Base-by-base conservation (phyloP, 1,140 invertebrate genomes). In the Hylaeus anthracinus region DNA sequence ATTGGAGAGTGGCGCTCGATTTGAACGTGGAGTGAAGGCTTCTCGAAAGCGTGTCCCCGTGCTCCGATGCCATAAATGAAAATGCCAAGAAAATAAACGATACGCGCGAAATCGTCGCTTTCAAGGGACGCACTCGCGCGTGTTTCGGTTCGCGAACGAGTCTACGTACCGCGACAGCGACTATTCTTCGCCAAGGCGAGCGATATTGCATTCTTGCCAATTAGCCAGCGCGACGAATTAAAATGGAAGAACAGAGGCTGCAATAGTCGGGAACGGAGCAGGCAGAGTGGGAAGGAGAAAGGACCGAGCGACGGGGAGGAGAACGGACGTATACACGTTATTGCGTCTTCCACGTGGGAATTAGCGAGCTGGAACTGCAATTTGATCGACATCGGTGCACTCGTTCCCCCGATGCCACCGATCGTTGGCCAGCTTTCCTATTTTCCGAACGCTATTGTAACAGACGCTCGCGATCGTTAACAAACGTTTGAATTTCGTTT, bases 151-250 rank as follows among this genome's bases (percentile, higher is more conserved):
- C 14, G 55, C 55, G 10, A 58, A 58, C 56, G 15, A 58, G 12
- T 58, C 5, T 51, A 64, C 60, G 39, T 70, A 45, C 43, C 70
- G 55, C 56, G 53, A n/a, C n/a, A 53, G 15, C 12, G 39, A 45
- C 58, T 74, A 76, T 64, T 69, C 73, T 26, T 58, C 37, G 63
- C 64, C 12, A 43, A 51, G 5, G 58, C 37, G 58, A 53, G 56
- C 76, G 75, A 83, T 82, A 66, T 72, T 77, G 79, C 73, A 74
- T 75, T 75, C 77, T 70, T 82, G 73, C 72, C 75, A 79, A 82
- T 82, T 82, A 82, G 63, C n/a, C 41, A 58, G 61, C 39, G 70
- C 39, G 64, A 43, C n/a, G 75, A 76, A 73, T 85, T 82, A 85
- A 71, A 61, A 39, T 14, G 39, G 53, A 53, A 64, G 70, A 65